These are phyloP conservation scores for Sciaenops ocellatus DNA, from an alignment of 2,797 vertebrate species.

Conservation along the genomic window DNA sequence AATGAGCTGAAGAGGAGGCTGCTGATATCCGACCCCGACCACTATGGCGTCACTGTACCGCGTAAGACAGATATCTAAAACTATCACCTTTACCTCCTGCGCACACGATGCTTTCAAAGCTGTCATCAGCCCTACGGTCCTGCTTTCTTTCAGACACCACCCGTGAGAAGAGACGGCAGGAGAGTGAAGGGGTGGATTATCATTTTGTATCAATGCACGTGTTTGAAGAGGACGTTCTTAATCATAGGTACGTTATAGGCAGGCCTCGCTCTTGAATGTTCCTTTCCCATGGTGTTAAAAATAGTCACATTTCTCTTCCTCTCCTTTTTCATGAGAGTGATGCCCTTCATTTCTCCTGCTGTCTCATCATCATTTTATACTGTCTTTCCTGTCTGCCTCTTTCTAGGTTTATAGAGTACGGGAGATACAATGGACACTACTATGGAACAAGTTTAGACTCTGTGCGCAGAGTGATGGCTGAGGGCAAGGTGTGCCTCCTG, in stretches of 20 bases:
- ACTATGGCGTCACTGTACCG: conserved; percentile 77
- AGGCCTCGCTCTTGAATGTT: conserved; percentile 41
- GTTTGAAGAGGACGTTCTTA: conserved; percentile 94
- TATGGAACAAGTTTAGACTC: conserved; percentile 94
- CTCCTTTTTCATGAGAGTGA: neutral
- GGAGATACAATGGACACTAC: conserved; percentile 91
- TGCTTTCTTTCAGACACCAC: conserved; percentile 88
- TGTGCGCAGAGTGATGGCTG: conserved; percentile 87
- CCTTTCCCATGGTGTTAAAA: conserved; percentile 31
- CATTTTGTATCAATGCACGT: conserved; percentile 92
- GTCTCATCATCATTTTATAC: conserved; percentile 2
- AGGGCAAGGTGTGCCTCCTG: conserved; percentile 92
- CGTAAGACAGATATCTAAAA: conserved; percentile 67
- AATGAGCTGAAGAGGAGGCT: conserved; percentile 84
- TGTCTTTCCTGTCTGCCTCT: conserved; percentile 4
- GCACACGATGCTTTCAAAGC: conserved; percentile 1
- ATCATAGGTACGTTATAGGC: conserved; percentile 88
- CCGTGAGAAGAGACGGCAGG: conserved; percentile 88
- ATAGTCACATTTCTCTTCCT: neutral
- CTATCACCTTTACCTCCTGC: conserved; percentile 12
- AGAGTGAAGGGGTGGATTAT: conserved; percentile 93
- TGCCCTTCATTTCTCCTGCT: neutral
- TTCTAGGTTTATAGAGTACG: conserved; percentile 92
- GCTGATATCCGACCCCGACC: conserved; percentile 82
- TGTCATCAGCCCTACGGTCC: neutral